These are phyloP conservation scores for Pangasianodon gigas DNA, from an alignment of 2,113 vertebrate genomes.

Conservation along the genomic window DNA sequence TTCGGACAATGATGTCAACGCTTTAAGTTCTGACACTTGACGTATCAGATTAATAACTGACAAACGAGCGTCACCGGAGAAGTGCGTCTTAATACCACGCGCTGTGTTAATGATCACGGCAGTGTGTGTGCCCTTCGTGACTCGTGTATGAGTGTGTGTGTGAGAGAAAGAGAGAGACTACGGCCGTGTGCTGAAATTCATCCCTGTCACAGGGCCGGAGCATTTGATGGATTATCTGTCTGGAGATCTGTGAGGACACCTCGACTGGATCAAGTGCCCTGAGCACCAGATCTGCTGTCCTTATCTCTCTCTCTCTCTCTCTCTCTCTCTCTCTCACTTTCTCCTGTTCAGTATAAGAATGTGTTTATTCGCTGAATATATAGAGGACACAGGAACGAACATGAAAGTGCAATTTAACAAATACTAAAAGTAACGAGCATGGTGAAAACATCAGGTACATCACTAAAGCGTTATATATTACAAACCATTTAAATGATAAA, in stretches of 20 bases:
- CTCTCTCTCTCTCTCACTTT: neutral
- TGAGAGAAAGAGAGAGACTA: neutral
- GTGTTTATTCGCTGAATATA: neutral
- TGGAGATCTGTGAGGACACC: conserved; percentile 69
- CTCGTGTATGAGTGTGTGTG: neutral
- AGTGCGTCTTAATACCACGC: conserved; percentile 28
- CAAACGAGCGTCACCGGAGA: conserved; percentile 12
- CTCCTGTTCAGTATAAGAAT: neutral
- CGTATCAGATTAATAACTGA: conserved; percentile 17
- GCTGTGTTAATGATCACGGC: conserved; percentile 32
- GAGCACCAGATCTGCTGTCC: conserved; percentile 52
- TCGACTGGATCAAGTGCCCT: conserved; percentile 68
- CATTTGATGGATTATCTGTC: conserved; percentile 80
- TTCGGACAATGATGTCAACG: neutral
- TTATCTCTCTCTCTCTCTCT: conserved; percentile 19
- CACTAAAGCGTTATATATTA: neutral
- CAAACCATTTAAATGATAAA: neutral
- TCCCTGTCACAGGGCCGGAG: conserved; percentile 71
- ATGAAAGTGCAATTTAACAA: neutral
- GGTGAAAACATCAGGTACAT: neutral
- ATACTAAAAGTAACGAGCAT: neutral
- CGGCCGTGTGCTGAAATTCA: conserved; percentile 64
- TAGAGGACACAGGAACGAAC: neutral
- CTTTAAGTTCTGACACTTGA: neutral
- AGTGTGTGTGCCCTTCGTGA: conserved; percentile 55